Conservation (phyloP, 2,888 invertebrate species). For the Stenotaenia linearis region DNA sequence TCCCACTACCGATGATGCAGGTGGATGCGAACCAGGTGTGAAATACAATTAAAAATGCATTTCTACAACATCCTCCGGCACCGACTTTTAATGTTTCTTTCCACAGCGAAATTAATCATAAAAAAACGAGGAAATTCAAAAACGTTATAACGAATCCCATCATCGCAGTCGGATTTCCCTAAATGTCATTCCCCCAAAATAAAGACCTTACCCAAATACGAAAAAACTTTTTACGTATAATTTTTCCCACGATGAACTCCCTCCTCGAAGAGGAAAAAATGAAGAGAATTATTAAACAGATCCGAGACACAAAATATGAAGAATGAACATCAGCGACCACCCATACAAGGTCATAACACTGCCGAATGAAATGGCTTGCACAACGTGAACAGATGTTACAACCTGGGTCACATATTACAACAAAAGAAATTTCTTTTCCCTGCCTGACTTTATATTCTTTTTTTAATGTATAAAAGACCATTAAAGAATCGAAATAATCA, state of each 20-base stretch:
- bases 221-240: background rate
- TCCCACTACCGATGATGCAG: background rate
- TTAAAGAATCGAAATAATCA: background rate
- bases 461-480: background rate
- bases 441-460: background rate
- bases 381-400: slow-evolving; percentile 17
- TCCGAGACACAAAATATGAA: slow-evolving; percentile 20
- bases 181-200: too few relatives aligned
- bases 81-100: background rate
- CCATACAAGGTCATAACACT: slow-evolving; percentile 23
- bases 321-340: slow-evolving; percentile 26
- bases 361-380: slow-evolving; percentile 16
- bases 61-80: background rate
- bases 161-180: background rate
- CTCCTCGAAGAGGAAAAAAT: slow-evolving; percentile 1
- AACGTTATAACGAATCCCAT: background rate
- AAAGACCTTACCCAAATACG: background rate
- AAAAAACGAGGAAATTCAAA: background rate
- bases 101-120: background rate
- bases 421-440: slow-evolving; percentile 13
- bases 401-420: background rate
- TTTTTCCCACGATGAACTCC: slow-evolving; percentile 14
- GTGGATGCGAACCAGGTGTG: slow-evolving; percentile 1
- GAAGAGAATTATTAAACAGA: slow-evolving; percentile 24
- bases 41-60: slow-evolving; percentile 16